Percentiles rank a stretch among this genome's conserved stretches.
phyloP scores from a whole-genome alignment of 2,888 invertebrate genomes.

The Crematogaster levior region DNA sequence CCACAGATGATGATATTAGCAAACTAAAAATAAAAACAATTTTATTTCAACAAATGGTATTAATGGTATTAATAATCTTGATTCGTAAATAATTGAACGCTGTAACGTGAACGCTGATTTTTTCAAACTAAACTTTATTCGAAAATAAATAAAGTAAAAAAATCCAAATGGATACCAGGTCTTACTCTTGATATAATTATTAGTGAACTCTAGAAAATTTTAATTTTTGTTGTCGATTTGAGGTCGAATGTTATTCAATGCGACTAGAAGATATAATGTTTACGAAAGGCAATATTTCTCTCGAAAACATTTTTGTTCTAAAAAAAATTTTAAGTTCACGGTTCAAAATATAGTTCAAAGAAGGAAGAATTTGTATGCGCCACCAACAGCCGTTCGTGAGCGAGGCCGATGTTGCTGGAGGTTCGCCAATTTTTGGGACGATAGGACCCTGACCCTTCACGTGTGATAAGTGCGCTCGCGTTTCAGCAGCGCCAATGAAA shows the following conservation, averaged over 20 bases:
- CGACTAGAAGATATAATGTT: background rate
- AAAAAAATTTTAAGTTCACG: background rate
- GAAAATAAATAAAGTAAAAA: background rate
- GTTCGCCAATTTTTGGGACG: conserved; percentile 68
- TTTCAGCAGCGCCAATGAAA: conserved; percentile 66
- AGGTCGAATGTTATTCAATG: background rate
- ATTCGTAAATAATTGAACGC: background rate
- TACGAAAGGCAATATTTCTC: background rate
- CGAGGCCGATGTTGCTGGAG: conserved; percentile 59
- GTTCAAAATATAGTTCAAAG: background rate
- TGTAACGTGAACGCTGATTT: background rate
- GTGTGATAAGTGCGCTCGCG: conserved; percentile 70
- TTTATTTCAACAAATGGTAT: background rate
- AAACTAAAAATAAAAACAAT: background rate
- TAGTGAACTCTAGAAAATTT: background rate
- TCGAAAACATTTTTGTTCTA: background rate
- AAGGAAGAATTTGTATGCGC: background rate
- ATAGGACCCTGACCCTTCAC: conserved; percentile 68
- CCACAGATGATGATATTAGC: background rate
- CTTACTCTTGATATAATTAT: background rate
- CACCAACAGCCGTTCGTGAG: conserved; percentile 21
- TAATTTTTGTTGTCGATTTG: background rate
- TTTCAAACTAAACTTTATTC: background rate
- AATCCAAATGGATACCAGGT: background rate
- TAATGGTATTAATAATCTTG: background rate